These are phyloP conservation scores for Achlya flavicornis DNA, from an alignment of 2,888 invertebrate species.

Conservation along the genomic window DNA sequence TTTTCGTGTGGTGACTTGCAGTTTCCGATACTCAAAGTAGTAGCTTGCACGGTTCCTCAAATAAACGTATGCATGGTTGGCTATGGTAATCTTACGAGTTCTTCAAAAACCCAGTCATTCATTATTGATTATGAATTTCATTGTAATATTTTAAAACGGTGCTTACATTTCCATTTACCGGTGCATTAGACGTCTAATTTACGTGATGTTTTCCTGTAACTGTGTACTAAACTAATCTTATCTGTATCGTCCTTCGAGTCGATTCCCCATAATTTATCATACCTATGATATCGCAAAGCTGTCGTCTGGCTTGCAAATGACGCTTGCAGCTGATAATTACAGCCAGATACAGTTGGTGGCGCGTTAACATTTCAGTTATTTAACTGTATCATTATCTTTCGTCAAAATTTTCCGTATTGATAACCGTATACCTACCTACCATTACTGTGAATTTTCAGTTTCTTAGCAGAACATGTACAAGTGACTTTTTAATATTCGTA, in stretches of 20 bases:
- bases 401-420: not conserved
- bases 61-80: slow-evolving; percentile 30
- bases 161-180: not conserved
- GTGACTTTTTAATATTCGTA: not conserved
- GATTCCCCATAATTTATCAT: slow-evolving; percentile 44
- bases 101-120: slow-evolving; percentile 18
- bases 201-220: slow-evolving; percentile 20
- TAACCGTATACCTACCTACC: not conserved
- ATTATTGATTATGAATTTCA: slow-evolving; percentile 12
- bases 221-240: slow-evolving; percentile 49
- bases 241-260: slow-evolving; percentile 55
- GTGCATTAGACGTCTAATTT: not conserved
- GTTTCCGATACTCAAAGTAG: slow-evolving; percentile 35
- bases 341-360: not conserved
- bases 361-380: not conserved
- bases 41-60: slow-evolving; percentile 24
- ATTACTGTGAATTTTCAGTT: not conserved
- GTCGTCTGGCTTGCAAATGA: slow-evolving; percentile 12
- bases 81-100: slow-evolving; percentile 39
- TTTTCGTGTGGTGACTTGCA: slow-evolving; percentile 43
- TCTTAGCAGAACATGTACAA: not conserved
- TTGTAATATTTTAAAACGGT: slow-evolving; percentile 8
- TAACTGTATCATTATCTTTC: not conserved
- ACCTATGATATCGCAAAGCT: slow-evolving; percentile 24
- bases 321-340: not conserved